Evolutionary conservation across 2,888 invertebrate genomes (phyloP), one percentile per base, ranked within the genome.

Genomic region (Lamellibrachia columna): DNA sequence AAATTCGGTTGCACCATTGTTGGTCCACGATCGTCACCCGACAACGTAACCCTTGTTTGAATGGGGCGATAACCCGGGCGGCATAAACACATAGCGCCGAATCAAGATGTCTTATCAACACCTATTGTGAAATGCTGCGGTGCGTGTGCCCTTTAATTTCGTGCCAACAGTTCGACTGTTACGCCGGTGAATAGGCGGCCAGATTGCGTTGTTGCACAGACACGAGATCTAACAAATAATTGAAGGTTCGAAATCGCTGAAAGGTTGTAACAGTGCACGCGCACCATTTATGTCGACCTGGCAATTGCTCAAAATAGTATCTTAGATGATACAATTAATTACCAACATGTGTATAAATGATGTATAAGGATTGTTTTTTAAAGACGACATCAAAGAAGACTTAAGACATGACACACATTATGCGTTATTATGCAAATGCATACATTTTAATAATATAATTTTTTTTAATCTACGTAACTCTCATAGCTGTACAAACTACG

Each of bases 81-180:
- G n/a, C 75, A 15, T 6, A 6, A 22, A 22, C 75, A 22, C 75
- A 75, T n/a, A 75, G 15, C 22, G 75, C 15, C n/a, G 15, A 75
- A 75, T 75, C 75, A 75, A 75, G 75, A 75, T 75, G 75, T 75
- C n/a, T 75, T 75, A 75, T 75, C 75, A n/a, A 75, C 75, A 75
- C n/a, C 75, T 75, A 75, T 75, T 75, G 75, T 75, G 75, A 75
- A 75, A 60, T 22, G 60, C 15, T 9, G 60, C 60, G 60, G 60
- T 60, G 75, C 75, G 75, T n/a, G 22, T 75, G n/a, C 75, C 75
- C 75, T 75, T 75, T 75, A 75, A 75, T 75, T 75, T 75, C 75
- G 75, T 75, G 75, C 75, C 75, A 75, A 75, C n/a, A 11, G 75
- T 11, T 75, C 75, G 75, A 75, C 15, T 75, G 75, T 15, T 75